phyloP scores from a whole-genome alignment of 2,888 invertebrate genomes.

The Mechanitis mazaeus region DNA sequence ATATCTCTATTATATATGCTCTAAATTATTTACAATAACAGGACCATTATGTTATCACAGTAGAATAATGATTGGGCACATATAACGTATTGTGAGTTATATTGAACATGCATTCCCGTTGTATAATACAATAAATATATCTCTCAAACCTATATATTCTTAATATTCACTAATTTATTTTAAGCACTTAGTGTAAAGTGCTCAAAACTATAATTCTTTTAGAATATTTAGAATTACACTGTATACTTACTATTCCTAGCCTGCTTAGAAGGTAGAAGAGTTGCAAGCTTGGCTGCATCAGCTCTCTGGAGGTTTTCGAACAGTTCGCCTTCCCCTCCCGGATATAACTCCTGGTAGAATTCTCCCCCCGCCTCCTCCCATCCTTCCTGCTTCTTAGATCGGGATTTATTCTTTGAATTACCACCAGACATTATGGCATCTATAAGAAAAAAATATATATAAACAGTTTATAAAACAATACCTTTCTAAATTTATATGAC shows the following conservation, averaged over 20 bases:
- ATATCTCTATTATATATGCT: too few species aligned
- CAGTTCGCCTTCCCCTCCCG: constrained; percentile 78
- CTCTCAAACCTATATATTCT: too few species aligned
- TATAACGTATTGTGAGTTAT: too few species aligned
- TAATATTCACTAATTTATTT: too few species aligned
- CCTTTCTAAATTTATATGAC: too few species aligned
- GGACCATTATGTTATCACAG: not conserved
- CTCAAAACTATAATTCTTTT: not conserved
- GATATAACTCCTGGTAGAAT: constrained; percentile 91
- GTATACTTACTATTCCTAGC: constrained; percentile 80
- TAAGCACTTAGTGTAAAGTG: too few species aligned
- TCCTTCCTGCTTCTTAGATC: constrained; percentile 65
- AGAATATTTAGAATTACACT: not conserved
- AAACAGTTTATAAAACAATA: not conserved
- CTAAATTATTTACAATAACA: too few species aligned
- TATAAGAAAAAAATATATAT: constrained; percentile 15
- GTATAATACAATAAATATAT: too few species aligned
- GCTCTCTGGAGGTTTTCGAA: constrained; percentile 83
- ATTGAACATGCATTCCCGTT: too few species aligned
- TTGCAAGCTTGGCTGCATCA: constrained; percentile 85
- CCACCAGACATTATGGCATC: constrained; percentile 63
- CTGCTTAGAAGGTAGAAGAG: constrained; percentile 87
- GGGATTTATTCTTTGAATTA: constrained; percentile 59
- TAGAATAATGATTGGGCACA: not conserved
- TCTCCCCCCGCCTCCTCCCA: constrained; percentile 92